Evolutionary conservation across 2,113 vertebrate genomes (phyloP).

Genomic region (Cyprinus carpio): DNA sequence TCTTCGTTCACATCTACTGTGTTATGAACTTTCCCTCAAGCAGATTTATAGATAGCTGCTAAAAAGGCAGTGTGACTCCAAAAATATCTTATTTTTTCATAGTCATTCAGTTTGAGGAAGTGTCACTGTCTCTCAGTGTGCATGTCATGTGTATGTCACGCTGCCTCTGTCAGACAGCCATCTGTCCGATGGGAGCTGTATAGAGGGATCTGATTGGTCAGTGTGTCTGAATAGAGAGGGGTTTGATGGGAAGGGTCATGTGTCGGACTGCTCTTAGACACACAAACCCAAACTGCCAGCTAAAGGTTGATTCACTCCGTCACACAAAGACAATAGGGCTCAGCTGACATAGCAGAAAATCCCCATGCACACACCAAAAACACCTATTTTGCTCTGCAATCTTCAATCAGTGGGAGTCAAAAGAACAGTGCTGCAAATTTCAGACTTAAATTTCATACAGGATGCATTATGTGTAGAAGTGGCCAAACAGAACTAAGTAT

Average conservation of each 20-base stretch:
- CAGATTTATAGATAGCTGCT: background rate
- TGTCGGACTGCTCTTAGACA: slow-evolving; percentile 72
- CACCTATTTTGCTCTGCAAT: background rate
- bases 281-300: slow-evolving; percentile 68
- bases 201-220: slow-evolving; percentile 71
- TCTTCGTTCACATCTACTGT: background rate
- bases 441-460: background rate
- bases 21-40: background rate
- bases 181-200: slow-evolving; percentile 66
- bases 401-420: background rate
- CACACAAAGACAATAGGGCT: slow-evolving; percentile 68
- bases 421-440: background rate
- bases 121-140: slow-evolving; percentile 42
- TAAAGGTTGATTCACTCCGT: slow-evolving; percentile 56
- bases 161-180: slow-evolving; percentile 65
- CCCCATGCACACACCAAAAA: slow-evolving; percentile 23
- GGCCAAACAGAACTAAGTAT: background rate
- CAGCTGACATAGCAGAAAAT: slow-evolving; percentile 73
- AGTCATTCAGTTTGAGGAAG: slow-evolving; percentile 22
- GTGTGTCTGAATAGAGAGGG: slow-evolving; percentile 64
- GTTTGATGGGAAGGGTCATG: slow-evolving; percentile 73
- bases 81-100: background rate
- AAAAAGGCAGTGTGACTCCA: background rate
- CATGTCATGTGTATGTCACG: slow-evolving; percentile 52
- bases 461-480: background rate